phyloP scores from a whole-genome alignment of 2,888 invertebrate species.

The Cantharis nigra region DNA sequence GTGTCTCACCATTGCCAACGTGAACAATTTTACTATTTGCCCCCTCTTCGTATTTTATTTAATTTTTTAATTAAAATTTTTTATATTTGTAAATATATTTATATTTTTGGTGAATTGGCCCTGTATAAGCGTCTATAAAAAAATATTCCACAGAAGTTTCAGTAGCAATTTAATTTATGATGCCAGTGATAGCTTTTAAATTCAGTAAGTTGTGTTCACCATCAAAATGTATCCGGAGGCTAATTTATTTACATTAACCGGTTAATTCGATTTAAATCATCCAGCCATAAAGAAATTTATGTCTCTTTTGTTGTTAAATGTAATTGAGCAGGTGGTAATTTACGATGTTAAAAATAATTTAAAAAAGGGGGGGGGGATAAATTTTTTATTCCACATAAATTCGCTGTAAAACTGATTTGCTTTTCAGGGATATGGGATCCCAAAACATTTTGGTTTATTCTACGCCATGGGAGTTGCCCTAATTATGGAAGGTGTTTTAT shows the following conservation, averaged over 20 bases:
- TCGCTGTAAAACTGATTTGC: no score
- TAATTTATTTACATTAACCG: neutral
- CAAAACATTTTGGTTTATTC: slow-evolving; percentile 79
- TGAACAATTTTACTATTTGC: no score
- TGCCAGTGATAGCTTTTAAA: neutral
- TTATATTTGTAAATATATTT: no score
- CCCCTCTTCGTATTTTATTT: no score
- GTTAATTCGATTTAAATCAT: neutral
- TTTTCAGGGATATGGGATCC: slow-evolving; percentile 67
- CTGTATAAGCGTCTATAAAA: neutral
- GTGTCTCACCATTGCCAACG: no score
- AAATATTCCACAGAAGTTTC: neutral
- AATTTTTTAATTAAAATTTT: no score
- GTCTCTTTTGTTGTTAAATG: neutral
- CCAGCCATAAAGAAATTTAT: neutral
- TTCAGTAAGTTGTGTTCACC: neutral
- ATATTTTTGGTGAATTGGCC: no score
- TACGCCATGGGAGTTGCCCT: slow-evolving; percentile 86
- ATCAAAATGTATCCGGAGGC: neutral
- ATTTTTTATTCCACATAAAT: no score
- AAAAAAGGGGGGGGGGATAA: no score
- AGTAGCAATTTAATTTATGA: neutral
- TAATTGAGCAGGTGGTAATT: neutral
- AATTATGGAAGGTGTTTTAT: slow-evolving; percentile 84
- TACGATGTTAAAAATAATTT: neutral